A percentile compares a stretch with the other conserved stretches of the same genome.
Conservation (phyloP, 2,888 invertebrate genomes). For the Panzeria rudis region DNA sequence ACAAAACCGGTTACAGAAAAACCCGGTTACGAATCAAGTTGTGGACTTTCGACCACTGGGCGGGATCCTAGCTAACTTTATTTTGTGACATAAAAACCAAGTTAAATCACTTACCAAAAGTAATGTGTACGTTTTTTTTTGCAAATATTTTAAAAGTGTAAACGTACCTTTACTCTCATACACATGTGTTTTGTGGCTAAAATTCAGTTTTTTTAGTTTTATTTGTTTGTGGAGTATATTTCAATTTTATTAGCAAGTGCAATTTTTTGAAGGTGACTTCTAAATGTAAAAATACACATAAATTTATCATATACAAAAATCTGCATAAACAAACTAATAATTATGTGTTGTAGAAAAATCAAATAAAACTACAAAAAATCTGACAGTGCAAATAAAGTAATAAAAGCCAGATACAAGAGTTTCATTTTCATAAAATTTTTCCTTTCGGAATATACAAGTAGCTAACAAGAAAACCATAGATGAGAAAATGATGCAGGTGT, state of each 20-base stretch:
- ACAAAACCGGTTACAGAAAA: no score
- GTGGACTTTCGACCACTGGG: no score
- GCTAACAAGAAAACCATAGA: slow-evolving; percentile 40
- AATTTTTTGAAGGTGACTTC: slow-evolving; percentile 56
- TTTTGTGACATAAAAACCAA: no score
- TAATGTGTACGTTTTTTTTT: no score
- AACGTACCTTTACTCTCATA: neutral
- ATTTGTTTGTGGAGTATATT: slow-evolving; percentile 15
- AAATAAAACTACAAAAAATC: slow-evolving; percentile 28
- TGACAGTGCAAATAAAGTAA: slow-evolving; percentile 45
- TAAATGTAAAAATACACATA: slow-evolving; percentile 53
- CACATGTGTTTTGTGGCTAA: slow-evolving; percentile 26
- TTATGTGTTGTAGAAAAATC: slow-evolving; percentile 30
- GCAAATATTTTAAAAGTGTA: no score
- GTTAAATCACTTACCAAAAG: no score
- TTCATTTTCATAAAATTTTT: slow-evolving; percentile 39
- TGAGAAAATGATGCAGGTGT: slow-evolving; percentile 69
- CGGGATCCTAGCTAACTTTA: no score
- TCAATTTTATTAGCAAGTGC: slow-evolving; percentile 52
- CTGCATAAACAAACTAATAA: slow-evolving; percentile 62
- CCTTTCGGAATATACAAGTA: slow-evolving; percentile 17
- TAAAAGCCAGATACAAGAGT: slow-evolving; percentile 56
- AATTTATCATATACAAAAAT: slow-evolving; percentile 59
- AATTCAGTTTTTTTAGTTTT: slow-evolving; percentile 15
- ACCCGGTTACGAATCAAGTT: no score